Evolutionary conservation across 2,888 invertebrate genomes (phyloP), one percentile per base, ranked within the genome.

Genomic region (Periphyllus acericola): DNA sequence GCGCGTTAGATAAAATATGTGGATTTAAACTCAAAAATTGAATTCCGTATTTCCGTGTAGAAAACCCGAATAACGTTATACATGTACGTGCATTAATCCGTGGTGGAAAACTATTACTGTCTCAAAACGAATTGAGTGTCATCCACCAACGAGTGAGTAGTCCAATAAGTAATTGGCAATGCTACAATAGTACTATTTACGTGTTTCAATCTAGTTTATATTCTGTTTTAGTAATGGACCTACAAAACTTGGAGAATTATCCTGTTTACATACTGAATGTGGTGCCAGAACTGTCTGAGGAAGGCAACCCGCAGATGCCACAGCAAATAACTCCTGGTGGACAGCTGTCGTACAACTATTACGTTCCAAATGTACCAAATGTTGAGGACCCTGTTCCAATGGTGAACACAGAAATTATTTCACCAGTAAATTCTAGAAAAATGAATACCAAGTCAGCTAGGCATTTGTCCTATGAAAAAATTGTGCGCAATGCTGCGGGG

Each of bases 201-300:
- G 21, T 55, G 46, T 14, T 46, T 11, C 21, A 3, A 25, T 60
- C 9, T 55, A 21, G 19, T 0, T 60, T 3, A 60, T 60, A 29
- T 72, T 34, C 6, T 83, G 29, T 86, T 80, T 25, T 40, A 86
- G 72, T 34, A 80, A 87, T 87, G 87, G 87, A 87, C 46, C 40
- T 81, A 46, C 74, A 74, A 55, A 87, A 81, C 60, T 74, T 87
- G 32, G 87, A 87, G 2, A 81, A 87, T 29, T 87, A 87, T 34
- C 87, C 87, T 9, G 74, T 87, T 19, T 87, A 87, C 19, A 74
- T 87, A 40, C n/a, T 87, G 14, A 87, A 81, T 25, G 81, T 81
- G 11, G 66, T 74, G 0, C 87, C 87, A 32, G 87, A 87, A 60
- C 36, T 87, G 19, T 74, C 74, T 3, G 80, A 87, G 9, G 87